Evolutionary conservation across 1,140 invertebrate species (phyloP).

Genomic region (Sitobion miscanthi): DNA sequence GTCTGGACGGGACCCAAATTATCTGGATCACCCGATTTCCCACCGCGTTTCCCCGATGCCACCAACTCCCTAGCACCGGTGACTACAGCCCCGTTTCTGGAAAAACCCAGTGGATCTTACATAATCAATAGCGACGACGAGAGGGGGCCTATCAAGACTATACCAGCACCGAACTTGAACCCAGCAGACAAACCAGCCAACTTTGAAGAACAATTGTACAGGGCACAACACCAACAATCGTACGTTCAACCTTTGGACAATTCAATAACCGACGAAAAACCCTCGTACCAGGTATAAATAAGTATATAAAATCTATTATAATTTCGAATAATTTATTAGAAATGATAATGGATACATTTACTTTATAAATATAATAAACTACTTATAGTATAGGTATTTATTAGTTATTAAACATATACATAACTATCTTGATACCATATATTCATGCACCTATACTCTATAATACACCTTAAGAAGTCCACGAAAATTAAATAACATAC

Average conservation of each 20-base stretch:
- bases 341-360: background rate
- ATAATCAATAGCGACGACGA: slow-evolving; percentile 64
- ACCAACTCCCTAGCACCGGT: background rate
- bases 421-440: too few species aligned
- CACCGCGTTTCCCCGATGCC: background rate
- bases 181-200: slow-evolving; percentile 58
- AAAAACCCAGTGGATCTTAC: slow-evolving; percentile 37
- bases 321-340: background rate
- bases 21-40: background rate
- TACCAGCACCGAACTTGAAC: slow-evolving; percentile 80
- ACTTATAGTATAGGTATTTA: background rate
- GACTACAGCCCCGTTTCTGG: background rate
- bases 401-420: background rate
- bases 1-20: slow-evolving; percentile 14
- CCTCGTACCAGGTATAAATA: slow-evolving; percentile 8
- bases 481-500: background rate
- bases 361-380: background rate
- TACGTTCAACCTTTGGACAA: slow-evolving; percentile 48
- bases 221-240: slow-evolving; percentile 8
- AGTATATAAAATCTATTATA: background rate
- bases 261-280: slow-evolving; percentile 43
- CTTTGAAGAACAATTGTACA: slow-evolving; percentile 44
- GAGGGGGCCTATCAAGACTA: slow-evolving; percentile 79
- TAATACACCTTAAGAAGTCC: background rate
- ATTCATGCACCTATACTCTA: too few species aligned